Conservation (phyloP, 2,888 invertebrate species). For the Erebia aethiops region DNA sequence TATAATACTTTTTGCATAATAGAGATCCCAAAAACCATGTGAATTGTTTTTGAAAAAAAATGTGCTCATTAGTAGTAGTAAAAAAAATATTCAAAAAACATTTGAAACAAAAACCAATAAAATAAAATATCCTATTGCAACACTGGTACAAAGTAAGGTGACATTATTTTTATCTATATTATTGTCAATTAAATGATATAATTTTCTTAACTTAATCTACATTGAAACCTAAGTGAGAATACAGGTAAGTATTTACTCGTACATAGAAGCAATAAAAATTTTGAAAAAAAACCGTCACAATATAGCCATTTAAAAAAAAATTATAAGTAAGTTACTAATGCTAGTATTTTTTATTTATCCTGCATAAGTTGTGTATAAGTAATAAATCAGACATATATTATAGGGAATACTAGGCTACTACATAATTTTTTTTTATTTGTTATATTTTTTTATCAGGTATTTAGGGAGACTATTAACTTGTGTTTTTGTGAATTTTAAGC, state of each 20-base stretch:
- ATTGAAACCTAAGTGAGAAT: neutral
- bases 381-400: too few species aligned
- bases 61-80: too few species aligned
- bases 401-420: too few species aligned
- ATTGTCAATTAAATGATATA: constrained; percentile 39
- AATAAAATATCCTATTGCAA: constrained; percentile 5
- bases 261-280: neutral
- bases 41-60: too few species aligned
- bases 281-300: neutral
- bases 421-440: too few species aligned
- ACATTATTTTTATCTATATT: constrained; percentile 29
- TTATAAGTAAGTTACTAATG: too few species aligned
- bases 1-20: constrained; percentile 7
- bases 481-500: neutral
- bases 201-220: constrained; percentile 16
- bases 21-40: constrained; percentile 1
- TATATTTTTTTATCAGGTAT: too few species aligned
- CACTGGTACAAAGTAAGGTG: neutral
- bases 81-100: neutral
- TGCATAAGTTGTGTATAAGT: too few species aligned
- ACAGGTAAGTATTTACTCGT: constrained; percentile 20
- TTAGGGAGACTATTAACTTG: too few species aligned
- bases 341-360: too few species aligned
- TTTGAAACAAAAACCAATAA: neutral
- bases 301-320: neutral